Conservation (phyloP, 2,113 vertebrate genomes). For the Atrichornis clamosus region DNA sequence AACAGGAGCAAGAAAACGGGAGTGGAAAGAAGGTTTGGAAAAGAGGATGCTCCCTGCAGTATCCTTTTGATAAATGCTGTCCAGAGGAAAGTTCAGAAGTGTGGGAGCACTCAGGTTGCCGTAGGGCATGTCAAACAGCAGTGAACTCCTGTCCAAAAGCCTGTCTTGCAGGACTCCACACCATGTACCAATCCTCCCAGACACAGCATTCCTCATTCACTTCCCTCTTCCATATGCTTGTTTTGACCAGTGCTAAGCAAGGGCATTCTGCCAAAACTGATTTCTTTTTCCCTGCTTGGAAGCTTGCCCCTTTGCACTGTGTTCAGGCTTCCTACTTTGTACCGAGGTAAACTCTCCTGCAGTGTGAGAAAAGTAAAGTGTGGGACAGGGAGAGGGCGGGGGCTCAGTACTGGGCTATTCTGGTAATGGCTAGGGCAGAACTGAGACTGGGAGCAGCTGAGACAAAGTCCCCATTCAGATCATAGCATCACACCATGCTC, state of each 20-base stretch:
- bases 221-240: background rate
- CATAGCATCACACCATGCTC: background rate
- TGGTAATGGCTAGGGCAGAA: background rate
- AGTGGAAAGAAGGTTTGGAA: background rate
- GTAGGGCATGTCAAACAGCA: background rate
- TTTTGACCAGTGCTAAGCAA: background rate
- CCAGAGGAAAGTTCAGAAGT: background rate
- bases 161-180: background rate
- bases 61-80: background rate
- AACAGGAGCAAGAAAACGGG: background rate
- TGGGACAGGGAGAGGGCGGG: background rate
- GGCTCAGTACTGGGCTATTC: background rate
- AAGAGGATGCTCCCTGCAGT: background rate
- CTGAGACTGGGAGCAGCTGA: background rate
- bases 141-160: background rate
- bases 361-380: background rate
- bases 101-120: background rate
- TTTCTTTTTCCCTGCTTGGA: background rate
- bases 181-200: background rate
- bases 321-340: background rate
- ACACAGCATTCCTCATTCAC: background rate
- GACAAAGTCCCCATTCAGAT: background rate
- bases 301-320: background rate
- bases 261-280: background rate
- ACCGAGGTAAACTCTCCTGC: background rate